Evolutionary conservation across 1,140 invertebrate genomes (phyloP).

Genomic region (Melitaea cinxia): DNA sequence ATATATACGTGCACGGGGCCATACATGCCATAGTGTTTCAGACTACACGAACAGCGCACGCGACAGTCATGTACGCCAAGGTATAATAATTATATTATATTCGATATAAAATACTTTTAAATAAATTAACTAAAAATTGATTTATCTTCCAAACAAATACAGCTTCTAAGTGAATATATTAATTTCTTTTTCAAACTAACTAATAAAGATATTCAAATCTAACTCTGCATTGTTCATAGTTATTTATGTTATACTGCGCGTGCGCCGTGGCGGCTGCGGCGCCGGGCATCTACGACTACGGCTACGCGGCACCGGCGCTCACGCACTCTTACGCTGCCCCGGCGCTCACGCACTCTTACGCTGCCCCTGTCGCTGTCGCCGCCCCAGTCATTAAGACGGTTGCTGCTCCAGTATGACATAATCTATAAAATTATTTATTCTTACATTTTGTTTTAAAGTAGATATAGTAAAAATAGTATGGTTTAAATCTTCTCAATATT

Average conservation of each 20-base stretch:
- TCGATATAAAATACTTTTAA: neutral
- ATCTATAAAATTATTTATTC: neutral
- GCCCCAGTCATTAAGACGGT: conserved; percentile 50
- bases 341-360: conserved; percentile 39
- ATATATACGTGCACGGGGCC: conserved; percentile 54
- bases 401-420: conserved; percentile 51
- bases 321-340: conserved; percentile 46
- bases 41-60: conserved; percentile 51
- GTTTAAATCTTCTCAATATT: neutral
- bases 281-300: conserved; percentile 52
- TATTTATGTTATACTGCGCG: conserved; percentile 70
- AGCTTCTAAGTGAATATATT: neutral
- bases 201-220: neutral
- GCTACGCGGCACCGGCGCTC: conserved; percentile 39
- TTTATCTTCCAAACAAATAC: neutral
- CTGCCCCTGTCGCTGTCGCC: conserved; percentile 50
- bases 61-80: conserved; percentile 74
- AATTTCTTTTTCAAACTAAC: neutral
- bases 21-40: conserved; percentile 54
- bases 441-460: too few species aligned
- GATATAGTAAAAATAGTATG: neutral
- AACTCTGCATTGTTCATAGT: conserved; percentile 38
- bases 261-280: conserved; percentile 61
- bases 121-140: neutral
- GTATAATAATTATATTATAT: conserved; percentile 43